phyloP scores from a whole-genome alignment of 2,888 invertebrate genomes.

The Napeogenes sylphis region DNA sequence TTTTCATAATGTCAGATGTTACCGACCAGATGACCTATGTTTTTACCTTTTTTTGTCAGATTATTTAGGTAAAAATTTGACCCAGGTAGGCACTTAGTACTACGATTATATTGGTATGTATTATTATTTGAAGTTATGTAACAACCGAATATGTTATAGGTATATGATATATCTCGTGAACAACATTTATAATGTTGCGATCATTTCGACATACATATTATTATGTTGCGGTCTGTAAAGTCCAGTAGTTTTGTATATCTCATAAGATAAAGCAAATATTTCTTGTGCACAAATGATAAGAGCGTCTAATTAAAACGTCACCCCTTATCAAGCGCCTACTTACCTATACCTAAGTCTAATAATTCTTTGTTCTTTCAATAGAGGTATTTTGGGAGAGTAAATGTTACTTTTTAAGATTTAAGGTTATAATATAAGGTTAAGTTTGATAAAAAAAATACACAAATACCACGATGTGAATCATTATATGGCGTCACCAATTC shows the following conservation, averaged over 20 bases:
- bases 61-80: no score
- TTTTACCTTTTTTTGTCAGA: no score
- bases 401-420: not conserved
- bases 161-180: not conserved
- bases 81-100: no score
- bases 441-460: slow-evolving; percentile 6
- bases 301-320: slow-evolving; percentile 7
- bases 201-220: not conserved
- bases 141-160: not conserved
- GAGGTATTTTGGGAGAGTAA: not conserved
- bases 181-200: not conserved
- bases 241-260: not conserved
- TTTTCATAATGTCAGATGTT: no score
- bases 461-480: slow-evolving; percentile 23
- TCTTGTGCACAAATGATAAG: slow-evolving; percentile 7
- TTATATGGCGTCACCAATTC: slow-evolving; percentile 24
- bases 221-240: slow-evolving; percentile 5
- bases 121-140: not conserved
- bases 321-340: slow-evolving; percentile 1
- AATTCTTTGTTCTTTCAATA: not conserved
- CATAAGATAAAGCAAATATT: slow-evolving; percentile 4
- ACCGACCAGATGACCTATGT: no score
- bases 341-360: slow-evolving; percentile 3
- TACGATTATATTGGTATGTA: no score
- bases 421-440: not conserved